These are phyloP conservation scores for Esox niger DNA, from an alignment of 2,113 vertebrate genomes.

Conservation along the genomic window DNA sequence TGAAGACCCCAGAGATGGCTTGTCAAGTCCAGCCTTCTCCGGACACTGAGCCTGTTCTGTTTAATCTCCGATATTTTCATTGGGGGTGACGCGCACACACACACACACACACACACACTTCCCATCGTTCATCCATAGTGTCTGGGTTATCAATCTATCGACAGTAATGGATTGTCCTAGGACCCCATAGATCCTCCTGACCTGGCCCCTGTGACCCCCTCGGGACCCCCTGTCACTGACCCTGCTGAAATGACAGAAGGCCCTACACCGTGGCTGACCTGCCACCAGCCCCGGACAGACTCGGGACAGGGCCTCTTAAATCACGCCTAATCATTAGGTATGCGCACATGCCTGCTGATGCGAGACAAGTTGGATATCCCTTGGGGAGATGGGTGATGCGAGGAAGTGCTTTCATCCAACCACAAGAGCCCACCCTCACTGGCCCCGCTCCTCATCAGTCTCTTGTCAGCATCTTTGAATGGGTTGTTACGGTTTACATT, in stretches of 20 bases:
- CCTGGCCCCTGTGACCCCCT: constrained; percentile 5
- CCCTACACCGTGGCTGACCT: constrained; percentile 24
- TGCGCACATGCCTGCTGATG: constrained; percentile 19
- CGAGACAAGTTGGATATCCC: constrained; percentile 26
- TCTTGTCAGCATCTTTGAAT: constrained; percentile 17
- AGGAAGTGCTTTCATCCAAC: background rate
- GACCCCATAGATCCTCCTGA: constrained; percentile 9
- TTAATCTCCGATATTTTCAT: constrained; percentile 4
- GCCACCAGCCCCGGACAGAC: constrained; percentile 23
- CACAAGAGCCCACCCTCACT: background rate
- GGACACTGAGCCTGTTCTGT: constrained; percentile 14
- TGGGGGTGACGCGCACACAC: background rate
- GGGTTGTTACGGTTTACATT: constrained; percentile 4
- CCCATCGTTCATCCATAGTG: constrained; percentile 22
- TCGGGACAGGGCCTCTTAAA: background rate
- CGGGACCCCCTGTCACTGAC: background rate
- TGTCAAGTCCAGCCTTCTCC: background rate
- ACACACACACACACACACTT: constrained; percentile 11
- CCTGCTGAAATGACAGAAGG: constrained; percentile 15
- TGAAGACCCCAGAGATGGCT: constrained; percentile 48
- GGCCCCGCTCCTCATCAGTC: background rate
- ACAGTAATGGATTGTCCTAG: constrained; percentile 45
- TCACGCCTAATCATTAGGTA: constrained; percentile 11
- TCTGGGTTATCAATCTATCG: constrained; percentile 41
- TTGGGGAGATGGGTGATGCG: constrained; percentile 16